These are phyloP conservation scores for Catharus fuscescens DNA, from an alignment of 2,113 vertebrate species.

Conservation along the genomic window DNA sequence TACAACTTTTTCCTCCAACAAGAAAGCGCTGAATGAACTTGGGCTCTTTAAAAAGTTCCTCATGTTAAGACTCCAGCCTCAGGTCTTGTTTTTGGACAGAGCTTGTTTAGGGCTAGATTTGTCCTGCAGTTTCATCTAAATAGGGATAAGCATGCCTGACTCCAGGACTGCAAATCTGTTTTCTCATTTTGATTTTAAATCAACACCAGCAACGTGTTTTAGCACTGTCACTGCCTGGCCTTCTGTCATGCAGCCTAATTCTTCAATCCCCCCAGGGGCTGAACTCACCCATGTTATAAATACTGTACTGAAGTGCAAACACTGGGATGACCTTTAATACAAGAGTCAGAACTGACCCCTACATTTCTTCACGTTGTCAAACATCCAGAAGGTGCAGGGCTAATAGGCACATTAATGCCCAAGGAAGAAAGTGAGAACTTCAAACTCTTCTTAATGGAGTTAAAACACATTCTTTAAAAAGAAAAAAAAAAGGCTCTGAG, in stretches of 20 bases:
- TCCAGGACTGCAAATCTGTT: neutral
- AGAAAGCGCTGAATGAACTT: neutral
- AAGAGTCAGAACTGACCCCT: neutral
- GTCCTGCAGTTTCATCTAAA: neutral
- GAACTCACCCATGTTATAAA: neutral
- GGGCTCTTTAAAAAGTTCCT: neutral
- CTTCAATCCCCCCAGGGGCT: neutral
- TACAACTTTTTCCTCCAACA: neutral
- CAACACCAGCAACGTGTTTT: neutral
- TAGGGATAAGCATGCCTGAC: neutral
- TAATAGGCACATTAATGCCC: constrained; percentile 7
- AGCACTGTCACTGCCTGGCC: neutral
- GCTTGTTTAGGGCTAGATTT: neutral
- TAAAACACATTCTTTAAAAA: constrained; percentile 27
- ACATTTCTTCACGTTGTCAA: constrained; percentile 20
- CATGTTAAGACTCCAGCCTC: neutral
- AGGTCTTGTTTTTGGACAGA: neutral
- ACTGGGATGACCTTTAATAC: neutral
- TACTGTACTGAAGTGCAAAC: neutral
- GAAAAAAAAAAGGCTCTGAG: neutral
- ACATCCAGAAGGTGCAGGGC: constrained; percentile 21
- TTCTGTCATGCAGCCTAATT: neutral
- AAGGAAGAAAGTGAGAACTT: constrained; percentile 43
- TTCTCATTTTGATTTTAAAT: neutral
- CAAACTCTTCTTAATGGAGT: constrained; percentile 47